Conservation (phyloP, 1,140 invertebrate species). For the Macrostomum lignano region DNA sequence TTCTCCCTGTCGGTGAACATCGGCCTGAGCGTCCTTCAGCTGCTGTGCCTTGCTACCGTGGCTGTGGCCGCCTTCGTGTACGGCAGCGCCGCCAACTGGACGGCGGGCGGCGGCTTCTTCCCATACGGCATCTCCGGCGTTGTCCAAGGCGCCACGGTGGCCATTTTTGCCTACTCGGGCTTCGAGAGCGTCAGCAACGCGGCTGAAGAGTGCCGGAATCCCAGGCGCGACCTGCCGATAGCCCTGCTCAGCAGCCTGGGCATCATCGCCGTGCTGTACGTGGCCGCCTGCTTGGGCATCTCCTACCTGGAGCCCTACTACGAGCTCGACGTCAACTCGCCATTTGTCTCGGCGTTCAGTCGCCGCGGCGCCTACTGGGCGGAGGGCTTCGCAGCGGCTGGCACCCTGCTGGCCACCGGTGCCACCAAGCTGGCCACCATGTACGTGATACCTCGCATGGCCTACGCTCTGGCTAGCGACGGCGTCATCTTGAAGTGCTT, state of each 20-base stretch:
- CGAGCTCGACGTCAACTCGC: conserved; percentile 38
- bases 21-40: conserved; percentile 39
- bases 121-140: conserved; percentile 13
- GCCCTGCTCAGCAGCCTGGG: conserved; percentile 48
- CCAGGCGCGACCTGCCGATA: conserved; percentile 43
- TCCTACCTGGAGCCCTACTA: conserved; percentile 12
- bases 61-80: conserved; percentile 29
- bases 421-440: conserved; percentile 48
- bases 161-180: conserved; percentile 19
- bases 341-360: conserved; percentile 52
- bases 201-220: conserved; percentile 53
- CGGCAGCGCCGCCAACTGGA: conserved; percentile 10
- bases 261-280: conserved; percentile 35
- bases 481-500: conserved; percentile 26
- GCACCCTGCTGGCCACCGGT: conserved; percentile 61
- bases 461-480: conserved; percentile 62
- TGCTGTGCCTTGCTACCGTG: conserved; percentile 29
- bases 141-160: conserved; percentile 11
- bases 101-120: conserved; percentile 12
- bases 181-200: conserved; percentile 48
- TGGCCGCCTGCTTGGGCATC: conserved; percentile 10
- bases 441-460: conserved; percentile 48
- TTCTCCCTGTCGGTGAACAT: conserved; percentile 42
- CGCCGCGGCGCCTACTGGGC: conserved; percentile 38
- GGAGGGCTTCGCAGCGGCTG: conserved; percentile 54